phyloP scores from a whole-genome alignment of 1,140 invertebrate genomes.

The Stratiolaelaps scimitus region DNA sequence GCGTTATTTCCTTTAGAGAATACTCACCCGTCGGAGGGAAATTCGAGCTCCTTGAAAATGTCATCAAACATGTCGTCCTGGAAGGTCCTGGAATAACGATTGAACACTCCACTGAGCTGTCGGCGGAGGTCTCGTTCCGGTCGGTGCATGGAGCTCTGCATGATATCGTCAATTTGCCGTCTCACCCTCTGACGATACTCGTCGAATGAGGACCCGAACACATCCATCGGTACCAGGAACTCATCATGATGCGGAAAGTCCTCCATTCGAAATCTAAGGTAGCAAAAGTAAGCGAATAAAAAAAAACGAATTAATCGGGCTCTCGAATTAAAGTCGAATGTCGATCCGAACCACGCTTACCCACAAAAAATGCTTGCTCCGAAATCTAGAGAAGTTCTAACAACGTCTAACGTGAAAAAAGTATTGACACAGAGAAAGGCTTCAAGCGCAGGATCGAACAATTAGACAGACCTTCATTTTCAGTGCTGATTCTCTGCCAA shows the following conservation, averaged over 20 bases:
- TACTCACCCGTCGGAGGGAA: conserved; percentile 14
- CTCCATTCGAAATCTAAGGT: not conserved
- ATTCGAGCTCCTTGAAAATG: conserved; percentile 23
- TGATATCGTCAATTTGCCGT: conserved; percentile 18
- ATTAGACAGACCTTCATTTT: too few species aligned
- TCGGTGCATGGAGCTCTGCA: not conserved
- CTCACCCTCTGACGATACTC: conserved; percentile 13
- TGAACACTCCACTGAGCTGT: conserved; percentile 22
- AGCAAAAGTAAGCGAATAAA: not conserved
- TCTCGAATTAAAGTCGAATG: too few species aligned
- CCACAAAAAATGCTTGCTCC: too few species aligned
- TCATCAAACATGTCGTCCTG: conserved; percentile 25
- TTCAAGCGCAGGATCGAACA: too few species aligned
- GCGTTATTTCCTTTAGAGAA: too few species aligned
- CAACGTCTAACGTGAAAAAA: too few species aligned
- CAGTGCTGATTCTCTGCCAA: too few species aligned
- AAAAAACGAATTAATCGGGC: too few species aligned
- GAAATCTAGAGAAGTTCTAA: too few species aligned
- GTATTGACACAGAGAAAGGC: too few species aligned
- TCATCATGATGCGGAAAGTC: conserved; percentile 26
- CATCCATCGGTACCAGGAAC: conserved; percentile 23
- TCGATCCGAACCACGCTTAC: too few species aligned
- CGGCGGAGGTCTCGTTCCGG: conserved; percentile 20
- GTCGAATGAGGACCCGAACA: conserved; percentile 25
- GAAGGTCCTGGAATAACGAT: conserved; percentile 25